Conservation (phyloP, 2,888 invertebrate genomes). For the Serripes groenlandicus region DNA sequence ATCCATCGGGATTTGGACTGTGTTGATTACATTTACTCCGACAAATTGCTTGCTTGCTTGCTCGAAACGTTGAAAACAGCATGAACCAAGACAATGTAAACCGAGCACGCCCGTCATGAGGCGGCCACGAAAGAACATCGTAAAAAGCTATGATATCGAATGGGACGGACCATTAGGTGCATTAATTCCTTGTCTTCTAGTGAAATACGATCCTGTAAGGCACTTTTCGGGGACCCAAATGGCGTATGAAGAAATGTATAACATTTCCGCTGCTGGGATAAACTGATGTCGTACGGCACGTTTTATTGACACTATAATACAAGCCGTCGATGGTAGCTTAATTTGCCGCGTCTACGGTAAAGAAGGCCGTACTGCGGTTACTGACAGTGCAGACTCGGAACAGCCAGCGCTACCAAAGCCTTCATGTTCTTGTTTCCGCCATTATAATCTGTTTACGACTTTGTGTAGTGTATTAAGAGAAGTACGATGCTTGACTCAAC, state of each 20-base stretch:
- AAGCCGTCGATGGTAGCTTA: neutral
- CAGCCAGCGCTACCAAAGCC: too few species aligned
- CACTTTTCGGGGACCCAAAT: slow-evolving; percentile 46
- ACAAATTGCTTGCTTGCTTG: slow-evolving; percentile 58
- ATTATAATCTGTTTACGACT: too few species aligned
- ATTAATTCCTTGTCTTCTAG: slow-evolving; percentile 58
- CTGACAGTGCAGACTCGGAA: too few species aligned
- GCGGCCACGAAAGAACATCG: slow-evolving; percentile 28
- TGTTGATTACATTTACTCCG: slow-evolving; percentile 64
- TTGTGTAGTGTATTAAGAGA: too few species aligned
- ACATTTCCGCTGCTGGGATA: slow-evolving; percentile 55
- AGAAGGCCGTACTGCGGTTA: too few species aligned
- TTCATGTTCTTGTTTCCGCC: too few species aligned
- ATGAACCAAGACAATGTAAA: slow-evolving; percentile 30
- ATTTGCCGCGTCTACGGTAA: too few species aligned
- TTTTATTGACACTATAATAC: slow-evolving; percentile 63
- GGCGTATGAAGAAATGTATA: slow-evolving; percentile 36
- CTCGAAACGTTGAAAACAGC: slow-evolving; percentile 20
- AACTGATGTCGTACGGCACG: slow-evolving; percentile 64
- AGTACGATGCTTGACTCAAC: too few species aligned
- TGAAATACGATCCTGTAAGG: slow-evolving; percentile 51
- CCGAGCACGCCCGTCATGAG: slow-evolving; percentile 51
- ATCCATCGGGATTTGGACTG: slow-evolving; percentile 51
- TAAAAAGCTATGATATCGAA: slow-evolving; percentile 47
- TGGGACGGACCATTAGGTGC: slow-evolving; percentile 58